Evolutionary conservation across 2,113 vertebrate genomes (phyloP).

Genomic region (Danionella cerebrum): DNA sequence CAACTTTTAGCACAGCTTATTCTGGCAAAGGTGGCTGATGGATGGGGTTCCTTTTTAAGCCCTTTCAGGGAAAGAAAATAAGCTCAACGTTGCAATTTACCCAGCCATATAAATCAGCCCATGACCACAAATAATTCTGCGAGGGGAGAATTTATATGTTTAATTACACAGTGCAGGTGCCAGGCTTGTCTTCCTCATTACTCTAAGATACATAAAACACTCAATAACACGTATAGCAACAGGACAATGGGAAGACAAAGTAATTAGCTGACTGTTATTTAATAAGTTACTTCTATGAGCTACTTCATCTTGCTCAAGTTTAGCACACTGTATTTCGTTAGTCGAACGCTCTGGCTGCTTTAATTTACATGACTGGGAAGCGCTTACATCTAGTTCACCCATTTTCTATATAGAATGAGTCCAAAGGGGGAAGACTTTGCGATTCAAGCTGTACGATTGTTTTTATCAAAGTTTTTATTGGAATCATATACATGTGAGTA

Average conservation of each 20-base stretch:
- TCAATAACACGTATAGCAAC: constrained; percentile 45
- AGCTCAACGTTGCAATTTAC: constrained; percentile 64
- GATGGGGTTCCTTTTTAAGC: constrained; percentile 44
- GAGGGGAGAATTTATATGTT: constrained; percentile 73
- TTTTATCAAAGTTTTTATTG: too few relatives aligned
- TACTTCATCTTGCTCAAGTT: constrained; percentile 55
- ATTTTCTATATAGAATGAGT: constrained; percentile 5
- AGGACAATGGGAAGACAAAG: constrained; percentile 71
- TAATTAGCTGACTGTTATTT: constrained; percentile 68
- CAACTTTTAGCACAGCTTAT: constrained; percentile 52
- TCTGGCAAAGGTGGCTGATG: constrained; percentile 50
- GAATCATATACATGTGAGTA: constrained; percentile 39
- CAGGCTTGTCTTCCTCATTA: constrained; percentile 67
- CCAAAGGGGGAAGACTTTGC: neutral
- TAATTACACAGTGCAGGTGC: constrained; percentile 72
- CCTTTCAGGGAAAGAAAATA: constrained; percentile 57
- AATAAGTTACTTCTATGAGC: constrained; percentile 62
- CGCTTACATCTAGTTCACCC: constrained; percentile 26
- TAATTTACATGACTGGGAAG: constrained; percentile 26
- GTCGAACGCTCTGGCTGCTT: constrained; percentile 26
- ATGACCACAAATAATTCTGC: constrained; percentile 67
- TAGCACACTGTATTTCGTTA: constrained; percentile 60
- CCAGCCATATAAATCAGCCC: constrained; percentile 64
- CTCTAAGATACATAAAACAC: constrained; percentile 68
- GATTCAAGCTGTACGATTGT: neutral